These are phyloP conservation scores for Istiophorus platypterus DNA, from an alignment of 2,113 vertebrate species.

Conservation along the genomic window DNA sequence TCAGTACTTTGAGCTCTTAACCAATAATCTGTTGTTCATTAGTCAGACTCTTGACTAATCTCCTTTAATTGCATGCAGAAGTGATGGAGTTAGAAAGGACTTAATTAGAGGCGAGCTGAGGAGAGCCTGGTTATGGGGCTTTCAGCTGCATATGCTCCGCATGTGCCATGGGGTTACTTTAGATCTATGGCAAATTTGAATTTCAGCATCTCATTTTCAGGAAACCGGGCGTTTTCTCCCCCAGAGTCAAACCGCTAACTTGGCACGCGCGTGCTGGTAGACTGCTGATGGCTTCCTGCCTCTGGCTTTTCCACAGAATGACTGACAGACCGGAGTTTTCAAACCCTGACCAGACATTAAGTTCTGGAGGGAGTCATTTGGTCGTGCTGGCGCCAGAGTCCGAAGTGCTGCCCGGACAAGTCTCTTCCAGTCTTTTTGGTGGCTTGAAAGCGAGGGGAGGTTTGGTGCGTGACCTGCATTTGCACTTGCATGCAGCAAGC, in stretches of 20 bases:
- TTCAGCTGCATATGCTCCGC: slow-evolving; percentile 77
- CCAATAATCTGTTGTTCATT: slow-evolving; percentile 85
- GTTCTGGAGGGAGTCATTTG: slow-evolving; percentile 79
- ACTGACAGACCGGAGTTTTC: slow-evolving; percentile 76
- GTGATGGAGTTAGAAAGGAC: slow-evolving; percentile 77
- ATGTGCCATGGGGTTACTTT: slow-evolving; percentile 71
- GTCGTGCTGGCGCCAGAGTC: slow-evolving; percentile 80
- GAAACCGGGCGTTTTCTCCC: slow-evolving; percentile 77
- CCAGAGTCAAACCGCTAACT: slow-evolving; percentile 75
- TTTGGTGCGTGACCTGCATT: slow-evolving; percentile 86
- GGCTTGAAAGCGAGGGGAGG: slow-evolving; percentile 84
- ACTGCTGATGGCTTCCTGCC: slow-evolving; percentile 79
- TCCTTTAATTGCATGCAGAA: slow-evolving; percentile 81
- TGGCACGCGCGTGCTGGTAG: slow-evolving; percentile 69
- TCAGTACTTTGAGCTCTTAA: slow-evolving; percentile 63
- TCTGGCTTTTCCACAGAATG: slow-evolving; percentile 77
- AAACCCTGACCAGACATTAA: slow-evolving; percentile 80
- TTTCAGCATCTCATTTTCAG: slow-evolving; percentile 79
- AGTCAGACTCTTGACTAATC: slow-evolving; percentile 74
- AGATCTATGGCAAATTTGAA: slow-evolving; percentile 75
- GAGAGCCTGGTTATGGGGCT: slow-evolving; percentile 67
- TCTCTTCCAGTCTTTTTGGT: slow-evolving; percentile 82
- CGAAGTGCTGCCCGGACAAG: slow-evolving; percentile 81
- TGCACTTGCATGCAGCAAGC: slow-evolving; percentile 83
- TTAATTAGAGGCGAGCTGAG: slow-evolving; percentile 83